Evolutionary conservation across 2,113 vertebrate species (phyloP).

Genomic region (Cavia aperea): DNA sequence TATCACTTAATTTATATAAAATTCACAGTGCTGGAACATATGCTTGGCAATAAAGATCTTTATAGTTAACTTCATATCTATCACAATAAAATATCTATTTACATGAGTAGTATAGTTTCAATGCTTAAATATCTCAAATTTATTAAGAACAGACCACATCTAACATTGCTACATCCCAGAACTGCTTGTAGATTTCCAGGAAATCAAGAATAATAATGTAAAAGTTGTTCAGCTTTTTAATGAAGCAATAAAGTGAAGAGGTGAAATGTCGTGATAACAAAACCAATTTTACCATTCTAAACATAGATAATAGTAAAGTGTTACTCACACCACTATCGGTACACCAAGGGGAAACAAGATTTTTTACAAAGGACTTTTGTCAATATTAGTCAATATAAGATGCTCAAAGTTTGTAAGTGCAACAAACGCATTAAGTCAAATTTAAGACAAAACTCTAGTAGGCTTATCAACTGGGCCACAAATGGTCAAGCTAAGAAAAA

Average conservation of each 20-base stretch:
- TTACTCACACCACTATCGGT: background rate
- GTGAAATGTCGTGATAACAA: background rate
- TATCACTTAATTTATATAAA: conserved; percentile 21
- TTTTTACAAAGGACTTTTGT: conserved; percentile 21
- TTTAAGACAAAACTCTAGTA: background rate
- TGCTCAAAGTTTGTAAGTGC: background rate
- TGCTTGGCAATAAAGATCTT: background rate
- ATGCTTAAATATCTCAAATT: background rate
- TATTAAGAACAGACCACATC: conserved; percentile 20
- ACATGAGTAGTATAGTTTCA: conserved; percentile 4
- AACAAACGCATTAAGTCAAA: background rate
- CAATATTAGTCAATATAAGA: background rate
- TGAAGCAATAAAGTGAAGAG: conserved; percentile 27
- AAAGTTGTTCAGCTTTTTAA: conserved; percentile 7
- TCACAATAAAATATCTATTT: conserved; percentile 37
- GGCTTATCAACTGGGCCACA: background rate
- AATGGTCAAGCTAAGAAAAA: background rate
- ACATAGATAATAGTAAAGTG: background rate
- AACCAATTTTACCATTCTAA: conserved; percentile 25
- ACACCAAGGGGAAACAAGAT: background rate
- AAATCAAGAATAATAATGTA: conserved; percentile 31
- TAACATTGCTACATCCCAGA: conserved; percentile 11
- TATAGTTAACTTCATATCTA: background rate
- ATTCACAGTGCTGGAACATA: background rate
- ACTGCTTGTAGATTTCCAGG: background rate